A percentile compares a stretch with the other conserved stretches of the same genome.
These are phyloP conservation scores for Dioctria rufipes DNA, from an alignment of 2,888 invertebrate genomes.

Conservation along the genomic window DNA sequence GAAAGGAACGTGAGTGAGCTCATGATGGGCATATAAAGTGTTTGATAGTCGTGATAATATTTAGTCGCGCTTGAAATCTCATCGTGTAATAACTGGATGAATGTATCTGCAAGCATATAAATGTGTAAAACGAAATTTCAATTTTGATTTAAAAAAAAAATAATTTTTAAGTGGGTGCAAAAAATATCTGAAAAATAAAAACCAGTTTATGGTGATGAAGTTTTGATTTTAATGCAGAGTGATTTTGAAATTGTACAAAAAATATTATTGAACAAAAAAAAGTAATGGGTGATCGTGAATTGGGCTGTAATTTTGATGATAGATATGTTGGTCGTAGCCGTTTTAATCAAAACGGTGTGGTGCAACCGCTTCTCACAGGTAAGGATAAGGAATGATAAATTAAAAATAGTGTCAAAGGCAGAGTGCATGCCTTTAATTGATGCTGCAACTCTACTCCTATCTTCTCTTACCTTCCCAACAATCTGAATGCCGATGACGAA, in stretches of 20 bases:
- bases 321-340: conserved; percentile 68
- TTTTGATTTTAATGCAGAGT: background rate
- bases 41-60: conserved; percentile 47
- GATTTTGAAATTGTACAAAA: background rate
- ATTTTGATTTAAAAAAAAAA: background rate
- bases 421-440: too few species aligned
- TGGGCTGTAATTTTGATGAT: conserved; percentile 65
- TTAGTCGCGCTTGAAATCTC: conserved; percentile 52
- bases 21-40: conserved; percentile 41
- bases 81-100: background rate
- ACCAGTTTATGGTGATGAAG: conserved; percentile 33
- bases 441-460: too few species aligned
- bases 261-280: conserved; percentile 11
- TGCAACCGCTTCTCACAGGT: conserved; percentile 94
- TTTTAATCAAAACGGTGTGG: conserved; percentile 75
- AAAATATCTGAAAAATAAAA: background rate
- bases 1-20: background rate
- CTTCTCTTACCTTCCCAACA: too few species aligned
- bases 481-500: background rate
- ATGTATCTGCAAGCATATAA: too few species aligned
- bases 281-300: conserved; percentile 69
- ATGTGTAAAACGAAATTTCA: background rate
- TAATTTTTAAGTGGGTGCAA: too few species aligned
- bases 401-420: too few species aligned
- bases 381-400: conserved; percentile 61